phyloP scores from a whole-genome alignment of 2,797 vertebrate species.

The Pseudomugil gertrudae region DNA sequence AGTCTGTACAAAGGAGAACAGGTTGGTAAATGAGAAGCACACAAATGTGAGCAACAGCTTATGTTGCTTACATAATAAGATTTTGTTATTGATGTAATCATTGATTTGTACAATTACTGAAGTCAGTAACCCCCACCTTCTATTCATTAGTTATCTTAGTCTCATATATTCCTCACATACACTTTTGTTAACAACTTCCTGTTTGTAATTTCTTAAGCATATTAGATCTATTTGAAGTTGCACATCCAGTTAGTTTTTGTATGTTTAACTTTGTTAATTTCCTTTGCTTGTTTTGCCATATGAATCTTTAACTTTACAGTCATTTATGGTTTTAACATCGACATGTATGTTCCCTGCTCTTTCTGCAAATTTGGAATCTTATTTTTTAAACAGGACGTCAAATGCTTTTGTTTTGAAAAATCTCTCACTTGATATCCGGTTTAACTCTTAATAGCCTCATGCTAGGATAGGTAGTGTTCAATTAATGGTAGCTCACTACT shows the following conservation, averaged over 20 bases:
- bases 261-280: too few species aligned
- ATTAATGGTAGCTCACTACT: neutral
- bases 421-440: neutral
- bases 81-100: neutral
- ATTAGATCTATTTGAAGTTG: too few species aligned
- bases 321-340: neutral
- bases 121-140: too few species aligned
- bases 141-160: too few species aligned
- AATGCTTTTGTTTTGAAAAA: slow-evolving; percentile 52
- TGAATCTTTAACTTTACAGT: neutral
- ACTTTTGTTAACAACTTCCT: too few species aligned
- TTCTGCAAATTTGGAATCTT: neutral
- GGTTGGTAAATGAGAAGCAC: neutral
- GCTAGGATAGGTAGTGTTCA: slow-evolving; percentile 20
- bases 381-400: slow-evolving; percentile 5
- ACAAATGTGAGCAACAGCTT: neutral
- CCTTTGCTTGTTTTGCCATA: too few species aligned
- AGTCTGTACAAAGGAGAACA: slow-evolving; percentile 12
- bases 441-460: slow-evolving; percentile 14
- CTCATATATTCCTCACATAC: too few species aligned
- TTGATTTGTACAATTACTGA: neutral
- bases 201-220: too few species aligned
- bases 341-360: too few species aligned
- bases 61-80: neutral
- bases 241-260: too few species aligned